Evolutionary conservation across 1,140 invertebrate species (phyloP).

Genomic region (Papilio xuthus): DNA sequence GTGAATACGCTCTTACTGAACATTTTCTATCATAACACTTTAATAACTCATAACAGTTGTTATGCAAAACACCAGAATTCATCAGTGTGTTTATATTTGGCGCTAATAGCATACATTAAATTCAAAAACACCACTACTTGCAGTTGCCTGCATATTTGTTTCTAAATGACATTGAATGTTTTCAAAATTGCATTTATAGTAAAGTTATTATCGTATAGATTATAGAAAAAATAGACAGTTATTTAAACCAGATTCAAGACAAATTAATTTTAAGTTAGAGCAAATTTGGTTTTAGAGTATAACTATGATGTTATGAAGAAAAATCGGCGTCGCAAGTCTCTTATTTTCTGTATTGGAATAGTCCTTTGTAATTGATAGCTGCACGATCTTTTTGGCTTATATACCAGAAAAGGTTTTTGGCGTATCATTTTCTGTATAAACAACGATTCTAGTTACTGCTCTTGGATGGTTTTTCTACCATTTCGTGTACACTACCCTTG

Average conservation of each 20-base stretch:
- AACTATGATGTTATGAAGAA: background rate
- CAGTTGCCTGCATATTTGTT: background rate
- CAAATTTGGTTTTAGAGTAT: background rate
- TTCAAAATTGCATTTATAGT: too few species aligned
- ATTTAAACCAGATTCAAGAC: too few species aligned
- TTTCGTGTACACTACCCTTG: background rate
- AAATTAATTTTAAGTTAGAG: background rate
- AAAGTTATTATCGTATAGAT: too few species aligned
- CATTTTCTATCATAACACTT: background rate
- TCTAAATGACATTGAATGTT: too few species aligned
- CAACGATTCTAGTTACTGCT: background rate
- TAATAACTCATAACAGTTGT: background rate
- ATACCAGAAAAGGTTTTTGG: background rate
- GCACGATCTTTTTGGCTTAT: background rate
- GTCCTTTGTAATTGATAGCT: background rate
- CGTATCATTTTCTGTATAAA: constrained; percentile 4
- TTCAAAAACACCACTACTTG: background rate
- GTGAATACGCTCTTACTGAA: too few species aligned
- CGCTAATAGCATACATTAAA: background rate
- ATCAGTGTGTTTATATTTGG: background rate
- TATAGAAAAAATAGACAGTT: too few species aligned
- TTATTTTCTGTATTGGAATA: background rate
- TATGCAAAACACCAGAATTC: background rate
- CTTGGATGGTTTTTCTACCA: background rate
- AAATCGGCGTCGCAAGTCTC: background rate